Evolutionary conservation across 2,888 invertebrate species (phyloP).

Genomic region (Metallyticus violacea): DNA sequence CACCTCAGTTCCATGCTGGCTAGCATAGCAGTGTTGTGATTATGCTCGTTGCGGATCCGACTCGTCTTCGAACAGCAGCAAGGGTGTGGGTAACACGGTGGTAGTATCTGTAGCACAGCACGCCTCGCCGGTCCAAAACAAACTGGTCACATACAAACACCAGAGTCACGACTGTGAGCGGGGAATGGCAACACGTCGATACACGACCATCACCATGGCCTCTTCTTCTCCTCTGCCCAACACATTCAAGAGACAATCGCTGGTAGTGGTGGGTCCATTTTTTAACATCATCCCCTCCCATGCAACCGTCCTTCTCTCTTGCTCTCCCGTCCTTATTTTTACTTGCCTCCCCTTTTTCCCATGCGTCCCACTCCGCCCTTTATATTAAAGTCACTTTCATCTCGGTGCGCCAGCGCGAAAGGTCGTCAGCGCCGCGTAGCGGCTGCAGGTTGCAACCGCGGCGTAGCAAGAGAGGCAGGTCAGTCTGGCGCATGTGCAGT

Average conservation of each 20-base stretch:
- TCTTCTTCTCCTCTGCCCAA: background rate
- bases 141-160: no score
- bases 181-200: background rate
- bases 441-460: background rate
- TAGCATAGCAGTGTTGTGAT: background rate
- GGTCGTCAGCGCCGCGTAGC: conserved; percentile 2
- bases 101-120: background rate
- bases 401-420: conserved; percentile 6
- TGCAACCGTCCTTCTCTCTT: background rate
- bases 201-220: background rate
- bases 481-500: background rate
- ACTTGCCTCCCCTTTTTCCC: background rate
- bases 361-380: background rate
- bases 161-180: background rate
- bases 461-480: background rate
- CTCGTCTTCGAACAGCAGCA: background rate
- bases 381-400: conserved; percentile 1
- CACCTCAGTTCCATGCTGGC: background rate
- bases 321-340: background rate
- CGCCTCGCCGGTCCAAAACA: background rate
- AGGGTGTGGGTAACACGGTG: background rate
- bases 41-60: background rate
- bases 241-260: conserved; percentile 9
- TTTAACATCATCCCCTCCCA: background rate
- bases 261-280: background rate